These are phyloP conservation scores for Bombus superbus DNA, from an alignment of 1,140 invertebrate species.

Conservation along the genomic window DNA sequence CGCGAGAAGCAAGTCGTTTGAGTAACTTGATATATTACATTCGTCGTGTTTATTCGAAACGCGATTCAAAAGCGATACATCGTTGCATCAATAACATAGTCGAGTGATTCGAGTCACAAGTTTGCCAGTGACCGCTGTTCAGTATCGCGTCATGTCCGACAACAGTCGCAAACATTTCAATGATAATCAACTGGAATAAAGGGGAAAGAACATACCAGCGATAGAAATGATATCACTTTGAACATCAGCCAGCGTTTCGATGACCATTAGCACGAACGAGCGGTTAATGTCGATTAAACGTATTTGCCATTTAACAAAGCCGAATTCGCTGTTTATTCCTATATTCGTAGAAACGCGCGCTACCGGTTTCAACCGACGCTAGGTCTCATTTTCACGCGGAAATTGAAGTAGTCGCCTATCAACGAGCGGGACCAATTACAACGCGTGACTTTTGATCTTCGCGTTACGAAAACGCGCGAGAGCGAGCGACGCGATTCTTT, in stretches of 20 bases:
- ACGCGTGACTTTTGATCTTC: constrained; percentile 28
- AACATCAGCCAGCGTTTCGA: constrained; percentile 27
- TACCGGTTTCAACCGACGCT: not conserved
- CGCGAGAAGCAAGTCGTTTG: not conserved
- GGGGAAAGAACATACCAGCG: not conserved
- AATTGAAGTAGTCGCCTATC: not conserved
- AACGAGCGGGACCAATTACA: constrained; percentile 12
- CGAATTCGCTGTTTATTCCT: constrained; percentile 50
- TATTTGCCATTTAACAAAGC: constrained; percentile 48
- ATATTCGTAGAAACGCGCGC: constrained; percentile 37
- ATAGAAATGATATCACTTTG: constrained; percentile 3
- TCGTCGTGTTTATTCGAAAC: not conserved
- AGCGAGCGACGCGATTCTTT: not conserved
- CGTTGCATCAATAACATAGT: not conserved
- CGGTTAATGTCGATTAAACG: constrained; percentile 43
- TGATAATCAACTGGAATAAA: not conserved
- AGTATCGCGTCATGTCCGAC: not conserved
- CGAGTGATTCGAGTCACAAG: not conserved
- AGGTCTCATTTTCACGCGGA: not conserved
- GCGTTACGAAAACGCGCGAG: not conserved
- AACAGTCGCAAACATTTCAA: not conserved
- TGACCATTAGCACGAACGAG: constrained; percentile 44
- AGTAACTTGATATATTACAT: not conserved
- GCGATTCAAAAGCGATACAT: not conserved
- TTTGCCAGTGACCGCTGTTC: not conserved